phyloP scores from a whole-genome alignment of 2,888 invertebrate genomes.

The Drosophila recens region DNA sequence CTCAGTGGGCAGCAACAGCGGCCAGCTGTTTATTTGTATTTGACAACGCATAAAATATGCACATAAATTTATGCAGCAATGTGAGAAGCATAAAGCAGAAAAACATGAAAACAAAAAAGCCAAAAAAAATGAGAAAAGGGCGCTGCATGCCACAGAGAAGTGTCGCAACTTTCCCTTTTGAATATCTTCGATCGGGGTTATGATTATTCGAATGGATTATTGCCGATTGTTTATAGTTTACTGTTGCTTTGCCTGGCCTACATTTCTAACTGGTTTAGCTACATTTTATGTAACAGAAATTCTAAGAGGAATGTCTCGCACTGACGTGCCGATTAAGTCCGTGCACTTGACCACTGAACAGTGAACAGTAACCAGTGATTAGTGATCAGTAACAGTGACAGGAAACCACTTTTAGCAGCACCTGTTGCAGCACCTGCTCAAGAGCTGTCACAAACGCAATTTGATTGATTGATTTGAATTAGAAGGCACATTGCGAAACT shows the following conservation, averaged over 20 bases:
- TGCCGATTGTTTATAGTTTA: conserved; percentile 31
- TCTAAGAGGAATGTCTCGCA: conserved; percentile 38
- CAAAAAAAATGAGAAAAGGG: conserved; percentile 34
- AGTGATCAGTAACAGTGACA: conserved; percentile 16
- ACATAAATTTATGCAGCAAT: conserved; percentile 67
- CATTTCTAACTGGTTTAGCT: conserved; percentile 43
- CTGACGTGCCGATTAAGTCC: conserved; percentile 31
- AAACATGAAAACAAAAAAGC: conserved; percentile 7
- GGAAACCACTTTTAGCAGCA: conserved; percentile 12
- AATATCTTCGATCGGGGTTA: conserved; percentile 56
- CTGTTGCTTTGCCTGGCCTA: conserved; percentile 48
- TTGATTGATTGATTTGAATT: conserved; percentile 13
- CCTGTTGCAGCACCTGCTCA: conserved; percentile 34
- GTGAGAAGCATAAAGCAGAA: conserved; percentile 10
- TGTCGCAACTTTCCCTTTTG: conserved; percentile 78
- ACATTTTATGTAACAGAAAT: conserved; percentile 54
- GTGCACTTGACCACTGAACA: conserved; percentile 18
- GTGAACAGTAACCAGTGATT: conserved; percentile 14
- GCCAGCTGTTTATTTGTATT: conserved; percentile 69
- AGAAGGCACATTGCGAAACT: conserved; percentile 46
- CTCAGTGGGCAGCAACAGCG: conserved; percentile 43
- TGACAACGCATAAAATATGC: conserved; percentile 67
- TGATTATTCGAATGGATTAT: conserved; percentile 50
- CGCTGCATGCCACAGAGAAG: conserved; percentile 60
- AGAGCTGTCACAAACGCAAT: neutral